Percentiles rank a stretch among this genome's conserved stretches.
These are phyloP conservation scores for Hormiphora californensis DNA, from an alignment of 37 sponge, comb jelly and placozoan genomes.

Conservation along the genomic window DNA sequence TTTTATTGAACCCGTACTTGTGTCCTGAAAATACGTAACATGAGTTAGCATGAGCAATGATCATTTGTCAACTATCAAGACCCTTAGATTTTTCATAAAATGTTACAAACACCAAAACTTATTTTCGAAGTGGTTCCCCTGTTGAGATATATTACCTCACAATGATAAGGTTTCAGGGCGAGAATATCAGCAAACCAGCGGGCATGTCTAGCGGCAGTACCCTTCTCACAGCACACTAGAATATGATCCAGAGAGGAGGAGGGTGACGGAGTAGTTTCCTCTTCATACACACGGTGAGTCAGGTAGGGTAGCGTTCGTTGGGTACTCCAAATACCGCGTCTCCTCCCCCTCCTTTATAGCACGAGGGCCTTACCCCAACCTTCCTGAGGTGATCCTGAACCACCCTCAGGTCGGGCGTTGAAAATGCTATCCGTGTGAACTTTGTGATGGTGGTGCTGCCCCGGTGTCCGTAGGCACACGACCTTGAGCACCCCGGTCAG, in stretches of 20 bases:
- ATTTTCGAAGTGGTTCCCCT: too few species aligned
- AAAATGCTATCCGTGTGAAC: too few species aligned
- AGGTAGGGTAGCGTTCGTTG: background rate
- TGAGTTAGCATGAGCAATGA: background rate
- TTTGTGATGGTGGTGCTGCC: too few species aligned
- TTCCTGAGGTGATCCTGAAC: too few species aligned
- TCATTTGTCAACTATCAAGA: too few species aligned
- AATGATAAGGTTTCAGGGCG: background rate
- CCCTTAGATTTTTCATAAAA: too few species aligned
- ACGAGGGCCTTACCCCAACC: constrained; percentile 23
- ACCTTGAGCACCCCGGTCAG: too few species aligned
- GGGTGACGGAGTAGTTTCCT: background rate
- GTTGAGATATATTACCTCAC: background rate
- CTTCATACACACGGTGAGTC: constrained; percentile 17
- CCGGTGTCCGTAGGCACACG: too few species aligned
- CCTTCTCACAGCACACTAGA: background rate
- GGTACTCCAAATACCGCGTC: too few species aligned
- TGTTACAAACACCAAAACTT: too few species aligned
- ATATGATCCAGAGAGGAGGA: background rate
- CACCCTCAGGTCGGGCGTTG: too few species aligned
- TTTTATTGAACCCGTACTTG: background rate
- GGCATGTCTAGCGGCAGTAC: background rate
- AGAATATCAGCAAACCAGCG: background rate
- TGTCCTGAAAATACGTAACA: background rate
- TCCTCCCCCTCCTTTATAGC: background rate